These are phyloP conservation scores for Tychaedon coryphoeus DNA, from an alignment of 2,113 vertebrate species.

Conservation along the genomic window DNA sequence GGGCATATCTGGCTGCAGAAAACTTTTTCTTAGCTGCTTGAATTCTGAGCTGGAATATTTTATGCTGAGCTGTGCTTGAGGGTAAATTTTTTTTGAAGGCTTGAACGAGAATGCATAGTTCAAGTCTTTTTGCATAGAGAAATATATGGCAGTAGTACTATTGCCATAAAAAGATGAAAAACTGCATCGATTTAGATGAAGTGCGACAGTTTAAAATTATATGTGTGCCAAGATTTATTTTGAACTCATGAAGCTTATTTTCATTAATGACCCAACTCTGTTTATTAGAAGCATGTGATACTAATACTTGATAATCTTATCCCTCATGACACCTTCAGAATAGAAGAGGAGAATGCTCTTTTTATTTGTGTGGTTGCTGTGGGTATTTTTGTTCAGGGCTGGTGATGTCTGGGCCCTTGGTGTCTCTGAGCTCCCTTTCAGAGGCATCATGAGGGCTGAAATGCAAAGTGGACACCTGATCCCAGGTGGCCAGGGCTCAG, in stretches of 20 bases:
- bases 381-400: neutral
- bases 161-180: neutral
- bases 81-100: neutral
- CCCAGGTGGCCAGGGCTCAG: neutral
- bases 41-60: slow-evolving; percentile 11
- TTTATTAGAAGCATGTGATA: neutral
- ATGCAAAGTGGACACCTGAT: neutral
- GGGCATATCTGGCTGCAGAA: neutral
- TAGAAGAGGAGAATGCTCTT: neutral
- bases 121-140: neutral
- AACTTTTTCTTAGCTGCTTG: neutral
- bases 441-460: neutral
- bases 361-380: neutral
- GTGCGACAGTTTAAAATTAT: neutral
- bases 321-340: neutral
- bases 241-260: neutral
- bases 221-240: neutral
- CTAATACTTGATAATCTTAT: neutral
- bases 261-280: neutral
- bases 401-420: neutral
- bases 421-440: neutral
- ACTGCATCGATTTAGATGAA: neutral
- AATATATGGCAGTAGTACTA: neutral
- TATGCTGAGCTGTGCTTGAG: neutral
- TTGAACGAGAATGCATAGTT: neutral